phyloP scores from a whole-genome alignment of 2,113 vertebrate genomes.

The Sceloporus tristichus region DNA sequence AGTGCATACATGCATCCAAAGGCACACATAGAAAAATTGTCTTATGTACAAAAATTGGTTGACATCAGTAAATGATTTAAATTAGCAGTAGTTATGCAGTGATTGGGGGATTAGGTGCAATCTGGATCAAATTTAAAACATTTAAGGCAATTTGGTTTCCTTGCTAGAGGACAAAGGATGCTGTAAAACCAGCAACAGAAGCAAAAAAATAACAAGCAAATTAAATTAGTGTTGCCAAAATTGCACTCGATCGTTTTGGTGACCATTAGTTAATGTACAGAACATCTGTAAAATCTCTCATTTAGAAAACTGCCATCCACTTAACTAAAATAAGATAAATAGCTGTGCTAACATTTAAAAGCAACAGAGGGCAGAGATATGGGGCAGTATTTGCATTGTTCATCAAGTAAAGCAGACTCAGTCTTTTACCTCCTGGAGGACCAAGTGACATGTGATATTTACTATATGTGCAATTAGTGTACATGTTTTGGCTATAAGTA shows the following conservation, averaged over 20 bases:
- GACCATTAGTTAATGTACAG: slow-evolving; percentile 60
- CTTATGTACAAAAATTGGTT: slow-evolving; percentile 49
- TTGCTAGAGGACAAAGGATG: slow-evolving; percentile 59
- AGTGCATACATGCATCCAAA: background rate
- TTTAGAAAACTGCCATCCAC: slow-evolving; percentile 39
- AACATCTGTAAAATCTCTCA: slow-evolving; percentile 57
- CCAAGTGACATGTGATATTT: background rate
- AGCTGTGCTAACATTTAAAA: slow-evolving; percentile 37
- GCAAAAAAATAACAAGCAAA: slow-evolving; percentile 59
- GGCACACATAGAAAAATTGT: background rate
- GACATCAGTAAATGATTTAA: slow-evolving; percentile 55
- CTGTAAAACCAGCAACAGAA: slow-evolving; percentile 57
- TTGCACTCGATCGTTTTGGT: slow-evolving; percentile 60
- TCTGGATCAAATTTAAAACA: slow-evolving; percentile 68
- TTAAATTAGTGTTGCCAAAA: slow-evolving; percentile 61
- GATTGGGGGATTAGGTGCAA: slow-evolving; percentile 53
- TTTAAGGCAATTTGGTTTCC: slow-evolving; percentile 65
- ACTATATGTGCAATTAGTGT: background rate
- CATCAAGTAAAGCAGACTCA: too few species aligned
- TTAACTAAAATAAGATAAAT: slow-evolving; percentile 47
- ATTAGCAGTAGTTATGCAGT: slow-evolving; percentile 54
- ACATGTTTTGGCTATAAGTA: background rate
- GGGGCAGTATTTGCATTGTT: slow-evolving; percentile 32
- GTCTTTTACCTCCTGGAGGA: too few species aligned
- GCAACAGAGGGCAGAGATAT: slow-evolving; percentile 35